phyloP scores from a whole-genome alignment of 1,140 invertebrate species.

The Cardiocondyla obscurior region DNA sequence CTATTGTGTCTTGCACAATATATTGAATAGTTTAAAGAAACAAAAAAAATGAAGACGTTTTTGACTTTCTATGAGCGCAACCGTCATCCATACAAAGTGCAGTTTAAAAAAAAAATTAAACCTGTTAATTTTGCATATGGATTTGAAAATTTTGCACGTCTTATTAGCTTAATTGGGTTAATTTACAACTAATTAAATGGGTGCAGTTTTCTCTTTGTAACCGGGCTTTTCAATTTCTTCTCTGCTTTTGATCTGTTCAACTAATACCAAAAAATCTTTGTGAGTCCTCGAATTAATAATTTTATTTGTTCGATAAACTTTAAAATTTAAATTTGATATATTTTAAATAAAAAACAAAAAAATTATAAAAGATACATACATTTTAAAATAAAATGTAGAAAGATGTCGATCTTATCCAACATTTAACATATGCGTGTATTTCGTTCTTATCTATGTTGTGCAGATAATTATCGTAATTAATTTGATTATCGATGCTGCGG shows the following conservation, averaged over 20 bases:
- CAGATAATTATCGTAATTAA: neutral
- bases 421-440: neutral
- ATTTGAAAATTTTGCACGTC: neutral
- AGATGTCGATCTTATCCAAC: neutral
- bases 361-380: neutral
- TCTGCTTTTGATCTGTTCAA: neutral
- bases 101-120: neutral
- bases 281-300: neutral
- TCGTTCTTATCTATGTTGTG: neutral
- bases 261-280: neutral
- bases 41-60: neutral
- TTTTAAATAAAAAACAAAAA: neutral
- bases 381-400: neutral
- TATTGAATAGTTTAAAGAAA: neutral
- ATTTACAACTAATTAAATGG: neutral
- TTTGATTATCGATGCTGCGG: neutral
- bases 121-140: neutral
- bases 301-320: too few species aligned
- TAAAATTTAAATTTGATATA: neutral
- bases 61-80: neutral
- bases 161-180: neutral
- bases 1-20: neutral
- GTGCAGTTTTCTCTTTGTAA: neutral
- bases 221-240: neutral
- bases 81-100: neutral